Conservation (phyloP, 1,140 invertebrate genomes). For the Daktulosphaira vitifoliae region DNA sequence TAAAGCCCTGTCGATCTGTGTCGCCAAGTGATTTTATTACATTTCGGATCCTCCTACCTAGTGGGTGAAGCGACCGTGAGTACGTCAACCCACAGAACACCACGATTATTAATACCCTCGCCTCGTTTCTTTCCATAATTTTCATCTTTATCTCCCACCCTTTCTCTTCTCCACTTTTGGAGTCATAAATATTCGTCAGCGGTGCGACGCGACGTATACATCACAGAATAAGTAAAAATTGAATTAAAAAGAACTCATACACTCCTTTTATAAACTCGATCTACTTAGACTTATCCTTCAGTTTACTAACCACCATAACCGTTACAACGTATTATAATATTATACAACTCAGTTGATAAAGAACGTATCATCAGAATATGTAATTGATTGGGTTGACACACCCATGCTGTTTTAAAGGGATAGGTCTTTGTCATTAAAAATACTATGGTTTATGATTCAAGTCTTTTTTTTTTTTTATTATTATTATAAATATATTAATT, state of each 20-base stretch:
- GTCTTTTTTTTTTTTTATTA: too few species aligned
- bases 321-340: too few species aligned
- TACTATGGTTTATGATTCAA: too few species aligned
- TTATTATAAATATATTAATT: too few species aligned
- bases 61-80: slow-evolving; percentile 28
- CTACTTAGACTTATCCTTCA: background rate
- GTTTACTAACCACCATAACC: too few species aligned
- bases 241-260: background rate
- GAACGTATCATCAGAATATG: background rate
- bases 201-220: background rate
- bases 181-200: slow-evolving; percentile 26
- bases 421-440: slow-evolving; percentile 18
- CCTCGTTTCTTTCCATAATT: background rate
- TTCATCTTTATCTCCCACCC: background rate
- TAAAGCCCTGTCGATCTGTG: slow-evolving; percentile 11
- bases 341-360: too few species aligned
- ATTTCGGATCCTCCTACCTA: slow-evolving; percentile 28
- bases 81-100: slow-evolving; percentile 11
- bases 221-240: slow-evolving; percentile 12
- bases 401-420: slow-evolving; percentile 16
- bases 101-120: slow-evolving; percentile 11
- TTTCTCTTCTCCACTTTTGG: background rate
- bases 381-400: slow-evolving; percentile 29
- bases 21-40: slow-evolving; percentile 16
- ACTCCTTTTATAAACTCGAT: slow-evolving; percentile 18